Base-by-base conservation (phyloP, 2,888 invertebrate genomes). In the Stenodera caucasica region DNA sequence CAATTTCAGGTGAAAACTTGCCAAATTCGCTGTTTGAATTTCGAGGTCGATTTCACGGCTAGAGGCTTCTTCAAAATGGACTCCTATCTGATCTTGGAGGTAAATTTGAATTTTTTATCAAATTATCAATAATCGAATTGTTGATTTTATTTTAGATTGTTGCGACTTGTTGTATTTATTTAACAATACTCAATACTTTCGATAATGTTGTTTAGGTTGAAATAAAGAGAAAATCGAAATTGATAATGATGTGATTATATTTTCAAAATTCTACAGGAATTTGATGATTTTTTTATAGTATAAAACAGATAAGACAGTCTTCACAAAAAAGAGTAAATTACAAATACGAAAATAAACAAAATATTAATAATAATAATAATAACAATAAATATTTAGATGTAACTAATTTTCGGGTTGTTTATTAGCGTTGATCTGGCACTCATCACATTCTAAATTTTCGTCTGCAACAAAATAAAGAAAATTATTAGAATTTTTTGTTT, bases 81-180 rank as follows among this genome's bases (percentile, higher is more conserved):
- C 30, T 35, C n/a, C 53, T 23, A 37, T 26, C 30, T 58, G 2
- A 23, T 58, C 14, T 35, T 58, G 12, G 15, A 57, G 15, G 55
- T 18, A 54, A 33, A 18, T 49, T 8, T n/a, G 4, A 11, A 53
- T 32, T 8, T 35, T 33, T 33, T 29, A n/a, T n/a, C 8, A 15
- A 12, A 53, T 53, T 33, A 14, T 15, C 14, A 12, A 7, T 29
- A 15, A 21, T 49, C 8, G 18, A 53, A 53, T 30, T 53, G n/a
- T n/a, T n/a, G n/a, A n/a, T 53, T 18, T 29, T 33, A 53, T 29
- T 50, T 12, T 64, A 64, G 62, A 57, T 65, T 23, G 9, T 62
- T 49, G 60, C 62, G 49, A 55, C 54, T 15, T 65, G 65, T 51
- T 30, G 45, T 12, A 57, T 57, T 15, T 58, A 65, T 55, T 32